phyloP scores from a whole-genome alignment of 37 sponge, comb jelly and placozoan genomes.

The Ianthella basta region DNA sequence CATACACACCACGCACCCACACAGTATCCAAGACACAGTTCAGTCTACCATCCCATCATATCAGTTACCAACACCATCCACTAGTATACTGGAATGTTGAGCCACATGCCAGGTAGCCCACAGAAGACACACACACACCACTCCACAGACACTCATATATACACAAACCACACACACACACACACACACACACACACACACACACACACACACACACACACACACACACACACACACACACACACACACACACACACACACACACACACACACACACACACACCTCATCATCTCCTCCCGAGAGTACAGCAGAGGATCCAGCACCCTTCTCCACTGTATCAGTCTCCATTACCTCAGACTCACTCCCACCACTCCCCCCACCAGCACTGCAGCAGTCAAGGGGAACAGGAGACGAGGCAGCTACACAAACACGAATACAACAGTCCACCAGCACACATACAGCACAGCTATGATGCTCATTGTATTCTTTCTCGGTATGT shows the following conservation, averaged over 20 bases:
- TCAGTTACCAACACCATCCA: too few species aligned
- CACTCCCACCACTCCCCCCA: slow-evolving; percentile 31
- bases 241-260: slow-evolving; percentile 28
- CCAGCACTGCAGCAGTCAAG: background rate
- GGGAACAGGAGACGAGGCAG: background rate
- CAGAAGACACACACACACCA: too few species aligned
- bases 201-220: slow-evolving; percentile 25
- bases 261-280: slow-evolving; percentile 28
- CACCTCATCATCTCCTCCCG: slow-evolving; percentile 15
- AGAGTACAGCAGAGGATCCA: too few species aligned
- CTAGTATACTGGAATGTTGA: too few species aligned
- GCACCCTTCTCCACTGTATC: slow-evolving; percentile 38
- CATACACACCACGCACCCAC: too few species aligned
- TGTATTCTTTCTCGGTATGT: too few species aligned
- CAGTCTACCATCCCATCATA: too few species aligned
- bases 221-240: slow-evolving; percentile 33
- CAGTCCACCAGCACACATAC: too few species aligned
- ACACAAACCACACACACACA: slow-evolving; percentile 13
- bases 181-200: slow-evolving; percentile 18
- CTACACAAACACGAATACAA: background rate
- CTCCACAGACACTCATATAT: slow-evolving; percentile 14
- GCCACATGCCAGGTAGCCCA: too few species aligned
- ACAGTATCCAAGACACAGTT: too few species aligned
- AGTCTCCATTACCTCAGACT: slow-evolving; percentile 33
- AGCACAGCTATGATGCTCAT: too few species aligned